phyloP scores from a whole-genome alignment of 1,140 invertebrate species.

The Drosophila athabasca region DNA sequence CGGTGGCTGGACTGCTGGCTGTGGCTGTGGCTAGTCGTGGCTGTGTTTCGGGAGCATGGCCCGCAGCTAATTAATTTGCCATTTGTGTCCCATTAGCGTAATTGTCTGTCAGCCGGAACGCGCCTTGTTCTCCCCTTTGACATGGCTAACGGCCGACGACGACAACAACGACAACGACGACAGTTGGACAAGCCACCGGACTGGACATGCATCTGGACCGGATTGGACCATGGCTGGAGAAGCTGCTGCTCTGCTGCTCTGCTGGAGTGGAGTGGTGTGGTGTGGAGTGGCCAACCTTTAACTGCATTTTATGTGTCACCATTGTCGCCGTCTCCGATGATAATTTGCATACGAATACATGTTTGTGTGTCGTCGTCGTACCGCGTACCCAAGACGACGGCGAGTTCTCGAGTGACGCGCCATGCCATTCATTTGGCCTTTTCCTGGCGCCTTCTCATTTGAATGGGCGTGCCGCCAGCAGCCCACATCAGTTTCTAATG shows the following conservation, averaged over 20 bases:
- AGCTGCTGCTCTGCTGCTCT: too few species aligned
- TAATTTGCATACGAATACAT: slow-evolving; percentile 44
- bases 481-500: slow-evolving; percentile 52
- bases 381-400: slow-evolving; percentile 4
- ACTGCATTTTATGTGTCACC: slow-evolving; percentile 75
- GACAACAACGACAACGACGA: slow-evolving; percentile 21
- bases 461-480: slow-evolving; percentile 53
- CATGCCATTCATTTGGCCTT: slow-evolving; percentile 7
- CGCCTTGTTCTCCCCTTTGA: slow-evolving; percentile 71
- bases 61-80: slow-evolving; percentile 80
- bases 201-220: slow-evolving; percentile 20
- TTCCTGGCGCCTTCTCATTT: slow-evolving; percentile 67
- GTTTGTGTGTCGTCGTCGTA: slow-evolving; percentile 9
- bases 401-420: too few species aligned
- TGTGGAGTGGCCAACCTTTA: slow-evolving; percentile 57
- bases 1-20: too few species aligned
- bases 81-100: slow-evolving; percentile 82
- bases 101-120: slow-evolving; percentile 78
- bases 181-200: slow-evolving; percentile 22
- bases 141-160: slow-evolving; percentile 50
- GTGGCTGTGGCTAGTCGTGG: too few species aligned
- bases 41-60: slow-evolving; percentile 27
- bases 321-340: slow-evolving; percentile 27
- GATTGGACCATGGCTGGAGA: neutral
- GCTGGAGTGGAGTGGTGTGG: too few species aligned